Conservation (phyloP, 2,797 vertebrate species). For the Macroramphosus scolopax region DNA sequence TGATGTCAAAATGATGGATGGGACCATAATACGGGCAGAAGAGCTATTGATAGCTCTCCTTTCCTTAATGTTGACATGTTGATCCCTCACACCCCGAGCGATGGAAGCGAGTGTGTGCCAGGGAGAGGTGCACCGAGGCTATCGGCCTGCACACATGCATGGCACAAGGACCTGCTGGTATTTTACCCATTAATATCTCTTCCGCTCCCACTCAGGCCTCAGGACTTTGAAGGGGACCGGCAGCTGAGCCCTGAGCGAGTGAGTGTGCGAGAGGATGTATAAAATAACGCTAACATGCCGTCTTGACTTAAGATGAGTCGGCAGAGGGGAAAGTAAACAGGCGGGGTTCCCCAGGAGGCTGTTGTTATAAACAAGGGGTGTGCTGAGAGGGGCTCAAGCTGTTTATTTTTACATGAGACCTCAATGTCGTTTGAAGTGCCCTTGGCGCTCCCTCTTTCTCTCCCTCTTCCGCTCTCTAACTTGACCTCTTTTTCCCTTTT, state of each 20-base stretch:
- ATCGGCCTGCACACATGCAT: background rate
- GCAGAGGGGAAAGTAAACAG: constrained; percentile 58
- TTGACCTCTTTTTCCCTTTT: constrained; percentile 29
- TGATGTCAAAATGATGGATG: constrained; percentile 66
- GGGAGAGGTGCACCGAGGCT: too few species aligned
- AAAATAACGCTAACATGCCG: constrained; percentile 49
- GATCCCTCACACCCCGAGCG: constrained; percentile 33
- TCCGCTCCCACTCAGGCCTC: constrained; percentile 45
- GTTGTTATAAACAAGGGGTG: constrained; percentile 44
- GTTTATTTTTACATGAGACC: constrained; percentile 57
- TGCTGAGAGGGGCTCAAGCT: constrained; percentile 37
- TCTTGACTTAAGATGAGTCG: constrained; percentile 56
- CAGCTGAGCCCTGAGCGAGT: constrained; percentile 51
- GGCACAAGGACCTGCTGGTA: constrained; percentile 27
- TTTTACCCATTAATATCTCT: constrained; percentile 59
- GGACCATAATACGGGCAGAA: constrained; percentile 59
- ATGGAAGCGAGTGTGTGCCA: constrained; percentile 5
- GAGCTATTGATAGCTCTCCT: constrained; percentile 61
- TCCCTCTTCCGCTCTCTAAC: constrained; percentile 2
- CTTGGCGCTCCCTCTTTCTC: constrained; percentile 19
- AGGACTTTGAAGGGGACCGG: constrained; percentile 55
- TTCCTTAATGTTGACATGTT: constrained; percentile 49
- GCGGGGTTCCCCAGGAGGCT: constrained; percentile 40
- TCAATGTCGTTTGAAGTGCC: constrained; percentile 45
- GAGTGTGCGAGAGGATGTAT: constrained; percentile 58